Base-by-base conservation (phyloP, 2,113 vertebrate species). In the Larimichthys crocea region DNA sequence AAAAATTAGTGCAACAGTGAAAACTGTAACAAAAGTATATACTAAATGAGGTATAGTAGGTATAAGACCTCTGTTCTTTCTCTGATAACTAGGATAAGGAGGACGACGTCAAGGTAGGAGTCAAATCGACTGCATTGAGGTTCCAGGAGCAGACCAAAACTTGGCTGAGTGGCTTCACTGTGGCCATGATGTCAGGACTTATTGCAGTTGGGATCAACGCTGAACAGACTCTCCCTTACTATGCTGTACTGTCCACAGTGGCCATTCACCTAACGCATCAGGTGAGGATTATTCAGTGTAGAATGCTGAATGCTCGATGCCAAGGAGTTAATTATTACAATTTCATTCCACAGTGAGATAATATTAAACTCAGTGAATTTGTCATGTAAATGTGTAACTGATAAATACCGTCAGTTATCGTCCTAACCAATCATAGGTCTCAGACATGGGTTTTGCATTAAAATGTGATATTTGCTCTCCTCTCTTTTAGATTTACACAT, bases 51-150 rank as follows among this genome's bases (percentile, higher is more conserved):
- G 20, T 40, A 20, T 63, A 11, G 17, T 62, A 29, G 29, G 29
- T 29, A 29, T 82, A 19, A 55, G 7, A 40, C 20, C 8, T 24
- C 19, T 60, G 12, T 55, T 50, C 16, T 80, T 15, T 50, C 19
- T 31, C 56, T 81, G 0, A 19, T 73, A 0, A 76, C 2, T 76
- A 99, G 98, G 98, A 99, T 90, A 99, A 97, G 88, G 96, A 84
- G 11, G 98, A 99, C 0, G 98, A 99, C 71, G 31, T 96, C 16
- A 31, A 96, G 55, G 90, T 99, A 0, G 98, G 98, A 9, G 95
- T 99, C 19, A 97, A 96, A 91, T 99, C 98, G 1, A 99, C 98
- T 0, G 98, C 98, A 0, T 85, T 99, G 31, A 94, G 86, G 17
- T 97, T 99, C 85, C 81, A 80, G 74, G 96, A 97, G 53, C 93